Evolutionary conservation across 2,797 vertebrate genomes (phyloP), one percentile per base, ranked within the genome.

Genomic region (Momotus momota): DNA sequence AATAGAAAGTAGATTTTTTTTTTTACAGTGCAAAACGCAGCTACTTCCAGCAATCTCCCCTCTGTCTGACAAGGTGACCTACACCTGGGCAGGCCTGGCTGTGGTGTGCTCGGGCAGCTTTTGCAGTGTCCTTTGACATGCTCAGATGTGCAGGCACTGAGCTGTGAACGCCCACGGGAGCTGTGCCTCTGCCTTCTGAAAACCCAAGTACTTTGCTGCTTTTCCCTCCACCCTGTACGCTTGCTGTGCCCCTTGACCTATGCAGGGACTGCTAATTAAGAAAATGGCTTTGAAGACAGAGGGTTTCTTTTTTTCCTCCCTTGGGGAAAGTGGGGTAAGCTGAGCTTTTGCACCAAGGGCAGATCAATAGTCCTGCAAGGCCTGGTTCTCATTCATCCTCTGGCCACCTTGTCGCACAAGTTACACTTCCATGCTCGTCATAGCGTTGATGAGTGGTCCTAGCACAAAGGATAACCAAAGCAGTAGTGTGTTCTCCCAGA

Each of bases 351-450:
- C 20, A 25, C 13, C 35, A 49, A 41, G n/a, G n/a, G 33, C 45
- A 79, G 65, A 52, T 57, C 20, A 6, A 22, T 58, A 35, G 31
- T 23, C 26, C 55, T 40, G 43, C 48, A 33, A 40, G 25, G 31
- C 14, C 58, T 10, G 35, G 41, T 54, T 88, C 60, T 55, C 35
- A 1, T 54, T 66, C 17, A 20, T n/a, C 16, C 35, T 55, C 41
- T 31, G 49, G 49, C 61, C 43, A 7, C 49, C 2, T 10, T 1
- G 1, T 46, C 29, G 69, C 62, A 23, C 29, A 22, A 18, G 35
- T 52, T 22, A 5, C 2, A 0, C 41, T 61, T 49, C 41, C 66
- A 22, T 7, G 0, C 31, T 45, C 26, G n/a, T 38, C n/a, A 0
- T 10, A 11, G 27, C 4, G 72, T 19, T 43, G 1, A 19, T 0